Evolutionary conservation across 2,113 vertebrate genomes (phyloP), one percentile per base, ranked within the genome.

Genomic region (Vidua macroura): DNA sequence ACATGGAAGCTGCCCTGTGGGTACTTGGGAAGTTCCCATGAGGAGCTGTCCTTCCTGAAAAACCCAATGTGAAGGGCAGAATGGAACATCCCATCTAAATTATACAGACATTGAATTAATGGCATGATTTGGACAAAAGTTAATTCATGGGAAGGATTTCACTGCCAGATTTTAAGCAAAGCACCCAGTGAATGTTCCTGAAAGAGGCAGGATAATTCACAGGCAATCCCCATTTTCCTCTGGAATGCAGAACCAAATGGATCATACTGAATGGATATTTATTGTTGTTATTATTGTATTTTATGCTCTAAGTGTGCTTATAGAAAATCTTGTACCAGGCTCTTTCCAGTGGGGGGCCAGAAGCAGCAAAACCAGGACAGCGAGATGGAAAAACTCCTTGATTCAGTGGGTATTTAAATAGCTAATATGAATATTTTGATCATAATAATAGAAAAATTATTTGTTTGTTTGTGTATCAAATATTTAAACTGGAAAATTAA

Each of bases 41-140:
- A 67, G 18, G 41, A 37, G 39, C 21, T 89, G 41, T 48, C 31
- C 37, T 81, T 89, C 64, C 74, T 59, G 41, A 39, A 74, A 66
- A 81, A 4, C 6, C 9, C 58, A 2, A 0, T 2, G 39, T 17
- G 77, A 83, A 33, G 44, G 35, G 35, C 33, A 17, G 8, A 5
- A 6, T 30, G 20, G 70, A 41, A 41, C 30, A 24, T 23, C 51
- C 9, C 33, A 20, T 8, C 8, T 11, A 13, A 79, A 19, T 66
- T 1, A 6, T 10, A 10, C 0, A 15, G 2, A 9, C n/a, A 23
- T 28, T 6, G 31, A 66, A 62, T 46, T n/a, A 21, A 44, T 44
- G 31, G 31, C 37, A 7, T 35, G 14, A 22, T 30, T 37, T 37
- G 43, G 6, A 23, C 55, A 30, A 10, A 35, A 46, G 25, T 2